Evolutionary conservation across 2,113 vertebrate genomes (phyloP), one percentile per base, ranked within the genome.

Genomic region (Labeo catla): DNA sequence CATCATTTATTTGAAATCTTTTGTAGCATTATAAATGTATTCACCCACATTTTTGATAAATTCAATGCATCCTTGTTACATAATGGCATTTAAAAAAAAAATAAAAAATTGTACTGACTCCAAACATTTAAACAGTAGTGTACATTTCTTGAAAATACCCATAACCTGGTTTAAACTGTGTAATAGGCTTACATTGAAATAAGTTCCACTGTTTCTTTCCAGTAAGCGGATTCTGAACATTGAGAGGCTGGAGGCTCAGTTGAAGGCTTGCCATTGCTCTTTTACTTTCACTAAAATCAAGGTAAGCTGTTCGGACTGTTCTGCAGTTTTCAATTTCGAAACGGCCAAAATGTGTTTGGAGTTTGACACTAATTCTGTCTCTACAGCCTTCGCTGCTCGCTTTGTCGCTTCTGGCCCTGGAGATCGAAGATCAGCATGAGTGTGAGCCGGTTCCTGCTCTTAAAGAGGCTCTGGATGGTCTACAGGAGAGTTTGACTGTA

Each of bases 241-340:
- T 86, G 98, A 99, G 88, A 96, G 96, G 94, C 94, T 99, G 54
- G 98, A 97, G 93, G 95, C 96, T 34, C 97, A 97, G 84, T 96
- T 99, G 74, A 99, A 98, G 93, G 98, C 96, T 16, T 99, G 98
- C 88, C 96, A 98, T 88, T 98, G 97, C 92, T 96, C 95, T 87
- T 96, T 98, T 86, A 86, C 93, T 72, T 98, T 99, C 93, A 97
- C 97, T 81, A 99, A 98, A 95, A 93, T 97, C 84, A 98, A 97
- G 96, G 98, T 99, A 94, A 93, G 86, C 0, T 34, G 28, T 76
- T 76, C 74, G 23, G 65, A 50, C 43, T 19, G 0, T n/a, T 63
- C 57, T 23, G 9, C 9, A 28, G 0, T 13, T 43, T 21, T 61
- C 1, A 13, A 2, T 47, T 11, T 45, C 4, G 2, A 68, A 63